Conservation (phyloP, 1,140 invertebrate genomes). For the Tyrophagus putrescentiae region DNA sequence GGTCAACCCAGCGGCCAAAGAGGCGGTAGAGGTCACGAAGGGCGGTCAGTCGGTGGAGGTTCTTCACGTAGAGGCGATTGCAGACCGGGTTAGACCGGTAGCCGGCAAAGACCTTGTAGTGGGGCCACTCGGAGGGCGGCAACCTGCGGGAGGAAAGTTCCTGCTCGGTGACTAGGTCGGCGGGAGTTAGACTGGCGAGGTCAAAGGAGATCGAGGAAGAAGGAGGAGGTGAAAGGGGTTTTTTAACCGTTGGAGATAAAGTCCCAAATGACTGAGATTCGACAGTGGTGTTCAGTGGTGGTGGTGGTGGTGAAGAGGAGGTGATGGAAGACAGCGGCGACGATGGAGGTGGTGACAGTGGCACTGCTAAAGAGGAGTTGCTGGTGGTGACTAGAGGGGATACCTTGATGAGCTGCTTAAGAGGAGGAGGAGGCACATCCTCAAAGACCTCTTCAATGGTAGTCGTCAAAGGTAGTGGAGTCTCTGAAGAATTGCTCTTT, state of each 20-base stretch:
- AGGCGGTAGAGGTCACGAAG: neutral
- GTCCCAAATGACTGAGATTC: neutral
- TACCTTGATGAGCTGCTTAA: neutral
- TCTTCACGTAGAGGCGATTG: neutral
- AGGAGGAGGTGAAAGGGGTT: neutral
- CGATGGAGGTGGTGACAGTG: neutral
- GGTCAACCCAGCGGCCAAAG: neutral
- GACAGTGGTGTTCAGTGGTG: neutral
- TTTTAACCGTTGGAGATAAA: neutral
- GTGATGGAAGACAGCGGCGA: neutral
- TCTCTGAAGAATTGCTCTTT: neutral
- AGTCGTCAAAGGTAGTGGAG: no score
- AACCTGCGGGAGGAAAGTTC: neutral
- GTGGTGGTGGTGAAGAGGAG: neutral
- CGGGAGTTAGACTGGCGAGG: neutral
- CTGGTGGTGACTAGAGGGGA: no score
- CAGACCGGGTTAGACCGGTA: no score
- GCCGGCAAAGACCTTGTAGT: neutral
- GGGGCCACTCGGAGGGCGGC: neutral
- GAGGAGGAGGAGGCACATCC: neutral
- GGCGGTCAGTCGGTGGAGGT: neutral
- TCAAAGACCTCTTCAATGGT: constrained; percentile 8
- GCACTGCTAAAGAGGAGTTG: neutral
- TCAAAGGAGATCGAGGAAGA: neutral
- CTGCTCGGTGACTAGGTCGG: neutral